Conservation (phyloP, 1,140 invertebrate genomes). For the Caenorhabditis tropicalis region DNA sequence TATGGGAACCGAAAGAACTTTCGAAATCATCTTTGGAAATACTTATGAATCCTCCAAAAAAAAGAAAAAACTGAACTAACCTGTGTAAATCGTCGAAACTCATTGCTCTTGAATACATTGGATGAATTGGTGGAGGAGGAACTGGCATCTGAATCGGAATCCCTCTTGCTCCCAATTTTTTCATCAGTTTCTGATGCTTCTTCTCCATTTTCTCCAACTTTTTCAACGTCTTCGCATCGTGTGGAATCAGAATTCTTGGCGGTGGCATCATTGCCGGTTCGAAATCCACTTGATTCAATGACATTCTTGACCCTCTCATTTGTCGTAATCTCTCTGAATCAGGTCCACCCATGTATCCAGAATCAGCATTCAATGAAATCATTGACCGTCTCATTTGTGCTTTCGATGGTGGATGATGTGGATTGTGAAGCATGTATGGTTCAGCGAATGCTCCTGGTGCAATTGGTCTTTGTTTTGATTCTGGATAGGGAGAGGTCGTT, state of each 20-base stretch:
- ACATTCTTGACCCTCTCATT: constrained; percentile 40
- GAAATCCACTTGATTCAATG: constrained; percentile 42
- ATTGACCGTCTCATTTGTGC: constrained; percentile 38
- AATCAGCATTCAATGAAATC: constrained; percentile 36
- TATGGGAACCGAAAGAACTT: no score
- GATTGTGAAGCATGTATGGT: constrained; percentile 38
- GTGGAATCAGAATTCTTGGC: constrained; percentile 1
- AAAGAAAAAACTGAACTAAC: neutral
- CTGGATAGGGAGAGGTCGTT: constrained; percentile 19
- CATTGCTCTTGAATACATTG: constrained; percentile 45
- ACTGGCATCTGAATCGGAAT: constrained; percentile 14
- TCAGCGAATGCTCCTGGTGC: constrained; percentile 37
- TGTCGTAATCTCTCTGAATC: neutral
- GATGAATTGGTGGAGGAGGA: constrained; percentile 32
- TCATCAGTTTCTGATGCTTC: constrained; percentile 30
- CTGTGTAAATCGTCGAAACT: constrained; percentile 45
- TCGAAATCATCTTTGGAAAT: no score
- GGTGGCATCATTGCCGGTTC: constrained; percentile 31
- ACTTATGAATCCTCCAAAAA: no score
- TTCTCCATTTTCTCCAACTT: constrained; percentile 45
- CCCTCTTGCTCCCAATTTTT: constrained; percentile 33
- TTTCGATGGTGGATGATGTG: constrained; percentile 25
- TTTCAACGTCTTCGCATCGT: constrained; percentile 40
- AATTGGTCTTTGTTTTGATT: constrained; percentile 32
- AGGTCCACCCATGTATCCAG: constrained; percentile 10